phyloP scores from a whole-genome alignment of 2,113 vertebrate genomes.

The Conger conger region DNA sequence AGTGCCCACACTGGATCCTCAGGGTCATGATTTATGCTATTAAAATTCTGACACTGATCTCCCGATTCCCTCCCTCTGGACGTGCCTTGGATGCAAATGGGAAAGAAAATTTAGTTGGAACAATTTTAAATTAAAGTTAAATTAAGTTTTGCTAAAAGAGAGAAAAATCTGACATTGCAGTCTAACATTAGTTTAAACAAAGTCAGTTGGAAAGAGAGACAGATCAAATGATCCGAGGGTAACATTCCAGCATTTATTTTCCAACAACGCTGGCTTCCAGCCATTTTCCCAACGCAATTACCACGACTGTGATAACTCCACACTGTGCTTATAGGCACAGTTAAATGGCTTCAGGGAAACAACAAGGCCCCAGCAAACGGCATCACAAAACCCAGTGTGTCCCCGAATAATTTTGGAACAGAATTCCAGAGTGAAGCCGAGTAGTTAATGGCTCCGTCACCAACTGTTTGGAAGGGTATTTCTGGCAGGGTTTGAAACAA shows the following conservation, averaged over 20 bases:
- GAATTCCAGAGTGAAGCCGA: conserved; percentile 23
- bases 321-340: not conserved
- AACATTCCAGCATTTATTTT: conserved; percentile 3
- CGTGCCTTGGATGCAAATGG: not conserved
- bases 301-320: not conserved
- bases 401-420: not conserved
- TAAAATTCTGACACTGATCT: not conserved
- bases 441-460: conserved; percentile 48
- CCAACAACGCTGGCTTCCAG: not conserved
- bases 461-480: conserved; percentile 42
- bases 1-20: not conserved
- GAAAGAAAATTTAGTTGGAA: not conserved
- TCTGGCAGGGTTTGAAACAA: conserved; percentile 57
- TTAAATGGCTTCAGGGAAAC: not conserved
- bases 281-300: not conserved
- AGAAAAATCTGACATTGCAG: not conserved
- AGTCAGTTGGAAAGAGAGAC: not conserved
- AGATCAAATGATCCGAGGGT: not conserved
- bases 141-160: not conserved
- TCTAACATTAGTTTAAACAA: not conserved
- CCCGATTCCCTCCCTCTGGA: not conserved
- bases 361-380: not conserved
- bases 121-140: not conserved
- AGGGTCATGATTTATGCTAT: not conserved
- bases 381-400: not conserved